Percentiles rank a stretch among this genome's conserved stretches.
Evolutionary conservation across 2,888 invertebrate genomes (phyloP).

Genomic region (Acleris literana): DNA sequence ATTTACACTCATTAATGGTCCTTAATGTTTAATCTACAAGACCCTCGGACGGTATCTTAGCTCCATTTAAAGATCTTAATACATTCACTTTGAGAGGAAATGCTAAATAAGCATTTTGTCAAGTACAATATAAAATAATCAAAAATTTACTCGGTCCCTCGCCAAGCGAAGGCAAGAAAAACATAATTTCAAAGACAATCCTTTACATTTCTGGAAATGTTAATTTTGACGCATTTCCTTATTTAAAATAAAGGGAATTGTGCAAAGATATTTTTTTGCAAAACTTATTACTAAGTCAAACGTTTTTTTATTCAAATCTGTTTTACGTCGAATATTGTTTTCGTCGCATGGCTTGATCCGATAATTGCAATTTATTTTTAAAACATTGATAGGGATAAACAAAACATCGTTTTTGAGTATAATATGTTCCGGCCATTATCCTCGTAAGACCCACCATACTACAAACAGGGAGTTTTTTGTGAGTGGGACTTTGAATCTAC

Average conservation of each 20-base stretch:
- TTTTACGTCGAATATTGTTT: background rate
- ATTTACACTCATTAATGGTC: slow-evolving; percentile 63
- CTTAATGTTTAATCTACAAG: slow-evolving; percentile 51
- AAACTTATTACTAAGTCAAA: slow-evolving; percentile 1
- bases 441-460: no score
- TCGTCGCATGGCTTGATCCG: no score
- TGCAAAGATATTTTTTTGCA: background rate
- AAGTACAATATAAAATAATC: slow-evolving; percentile 23
- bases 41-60: slow-evolving; percentile 66
- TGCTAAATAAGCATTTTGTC: slow-evolving; percentile 31
- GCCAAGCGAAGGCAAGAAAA: slow-evolving; percentile 38
- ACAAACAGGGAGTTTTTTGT: no score
- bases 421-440: no score
- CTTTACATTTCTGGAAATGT: slow-evolving; percentile 14
- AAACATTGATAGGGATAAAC: no score
- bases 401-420: no score
- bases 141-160: slow-evolving; percentile 34
- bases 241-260: background rate
- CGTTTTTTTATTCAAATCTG: background rate
- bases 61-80: slow-evolving; percentile 52
- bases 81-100: slow-evolving; percentile 27
- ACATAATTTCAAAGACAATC: slow-evolving; percentile 9
- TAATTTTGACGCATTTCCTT: slow-evolving; percentile 2
- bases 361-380: no score
- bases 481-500: no score